Base-by-base conservation (phyloP, 2,113 vertebrate genomes). In the Paralichthys olivaceus region DNA sequence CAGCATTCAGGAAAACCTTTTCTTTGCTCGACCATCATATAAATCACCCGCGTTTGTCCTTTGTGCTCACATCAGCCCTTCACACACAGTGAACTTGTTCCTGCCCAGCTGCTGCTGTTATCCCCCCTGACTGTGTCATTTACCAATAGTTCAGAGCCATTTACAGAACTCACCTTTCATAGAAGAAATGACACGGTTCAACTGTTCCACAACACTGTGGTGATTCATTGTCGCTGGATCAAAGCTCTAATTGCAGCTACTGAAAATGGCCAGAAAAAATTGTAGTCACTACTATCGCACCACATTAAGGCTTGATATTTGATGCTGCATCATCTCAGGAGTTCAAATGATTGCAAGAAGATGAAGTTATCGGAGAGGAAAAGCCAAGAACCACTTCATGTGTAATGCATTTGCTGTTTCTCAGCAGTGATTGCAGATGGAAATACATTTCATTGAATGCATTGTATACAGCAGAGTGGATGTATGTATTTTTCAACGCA, bases 181-280 rank as follows among this genome's bases (percentile, higher is more conserved):
- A 43, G 58, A 61, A 7, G 11, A 79, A 54, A 57, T 53, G 28
- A 22, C 51, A 57, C 28, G 9, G 56, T 62, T 37, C 71, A 72
- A 80, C 55, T 78, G 23, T 75, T 80, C 51, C 26, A 47, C 28
- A 58, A 40, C 72, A 58, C 64, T 28, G 49, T 23, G 14, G 54
- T 63, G 45, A 60, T 74, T 66, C 13, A 79, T 71, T 81, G 61
- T 75, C 45, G 47, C 55, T 62, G 15, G 47, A 77, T 76, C 26
- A 77, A 51, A 72, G 64, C 65, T 74, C 34, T 37, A 69, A 54
- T 64, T 64, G 51, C 45, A 61, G 28, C 49, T 45, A 63, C 49
- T 72, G 43, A 58, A 71, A 51, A 68, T 15, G 70, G 40, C 34
- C 12, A 5, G 20, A 49, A 22, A 55, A 62, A 1, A 17, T 43